Conservation (phyloP, 2,113 vertebrate species). For the Suncus etruscus region DNA sequence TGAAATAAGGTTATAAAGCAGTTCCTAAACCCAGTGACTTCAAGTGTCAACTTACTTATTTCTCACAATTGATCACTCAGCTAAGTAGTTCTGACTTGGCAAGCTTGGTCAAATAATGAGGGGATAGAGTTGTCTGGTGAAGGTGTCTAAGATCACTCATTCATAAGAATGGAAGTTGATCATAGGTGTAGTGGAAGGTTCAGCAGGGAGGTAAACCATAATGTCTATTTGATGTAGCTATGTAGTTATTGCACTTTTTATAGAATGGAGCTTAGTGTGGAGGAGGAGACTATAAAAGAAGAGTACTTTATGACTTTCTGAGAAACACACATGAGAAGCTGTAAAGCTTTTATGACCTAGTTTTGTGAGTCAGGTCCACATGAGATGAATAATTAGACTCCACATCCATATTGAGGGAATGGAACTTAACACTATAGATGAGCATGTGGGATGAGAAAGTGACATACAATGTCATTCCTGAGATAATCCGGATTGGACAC, state of each 20-base stretch:
- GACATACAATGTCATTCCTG: background rate
- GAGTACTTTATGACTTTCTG: background rate
- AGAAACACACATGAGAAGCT: too few species aligned
- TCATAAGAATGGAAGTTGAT: fast-evolving
- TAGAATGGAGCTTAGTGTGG: background rate
- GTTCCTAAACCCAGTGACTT: background rate
- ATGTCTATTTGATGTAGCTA: background rate
- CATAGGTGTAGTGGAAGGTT: background rate
- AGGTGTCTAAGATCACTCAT: background rate
- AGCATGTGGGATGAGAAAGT: background rate
- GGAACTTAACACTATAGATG: background rate
- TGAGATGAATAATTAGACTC: background rate
- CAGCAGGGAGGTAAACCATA: background rate
- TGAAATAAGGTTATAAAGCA: background rate
- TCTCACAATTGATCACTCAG: background rate
- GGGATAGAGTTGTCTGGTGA: background rate
- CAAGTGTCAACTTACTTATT: background rate
- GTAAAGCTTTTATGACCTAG: background rate
- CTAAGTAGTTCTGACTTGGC: background rate
- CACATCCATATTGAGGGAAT: background rate
- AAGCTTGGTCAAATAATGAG: background rate
- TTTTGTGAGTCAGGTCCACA: background rate
- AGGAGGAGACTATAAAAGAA: background rate
- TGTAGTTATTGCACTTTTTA: background rate
- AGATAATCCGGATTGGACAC: background rate